Evolutionary conservation across 2,113 vertebrate genomes (phyloP).

Genomic region (Arizona elegans): DNA sequence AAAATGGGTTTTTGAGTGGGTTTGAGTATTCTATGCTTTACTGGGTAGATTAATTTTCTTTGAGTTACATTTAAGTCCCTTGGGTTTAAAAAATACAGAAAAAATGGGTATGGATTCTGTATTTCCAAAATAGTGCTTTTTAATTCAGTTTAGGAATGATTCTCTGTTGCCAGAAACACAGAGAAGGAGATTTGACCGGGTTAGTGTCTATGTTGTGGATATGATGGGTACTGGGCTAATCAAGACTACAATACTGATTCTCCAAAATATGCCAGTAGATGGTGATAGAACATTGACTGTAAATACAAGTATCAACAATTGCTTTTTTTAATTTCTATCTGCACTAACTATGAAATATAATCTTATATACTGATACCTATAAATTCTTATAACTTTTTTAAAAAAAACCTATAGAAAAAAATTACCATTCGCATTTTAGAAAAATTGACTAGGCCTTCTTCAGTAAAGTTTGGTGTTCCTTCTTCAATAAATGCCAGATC

Average conservation of each 20-base stretch:
- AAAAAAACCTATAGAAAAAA: neutral
- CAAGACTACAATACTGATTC: neutral
- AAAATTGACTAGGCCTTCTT: conserved; percentile 98
- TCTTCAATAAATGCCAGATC: conserved; percentile 98
- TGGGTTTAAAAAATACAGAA: neutral
- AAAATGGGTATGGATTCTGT: neutral
- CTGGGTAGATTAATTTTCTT: neutral
- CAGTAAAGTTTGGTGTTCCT: conserved; percentile 96
- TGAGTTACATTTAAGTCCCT: neutral
- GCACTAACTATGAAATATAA: neutral
- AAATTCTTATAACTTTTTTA: neutral
- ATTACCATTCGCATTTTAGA: conserved; percentile 99
- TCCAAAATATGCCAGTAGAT: conserved; percentile 33
- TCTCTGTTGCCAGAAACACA: neutral
- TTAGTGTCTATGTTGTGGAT: neutral
- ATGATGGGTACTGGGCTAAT: neutral
- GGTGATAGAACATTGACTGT: conserved; percentile 23
- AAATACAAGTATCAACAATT: neutral
- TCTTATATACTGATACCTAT: neutral
- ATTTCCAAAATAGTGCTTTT: neutral
- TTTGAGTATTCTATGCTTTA: neutral
- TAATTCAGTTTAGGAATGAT: neutral
- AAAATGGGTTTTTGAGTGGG: neutral
- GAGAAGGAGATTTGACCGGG: neutral
- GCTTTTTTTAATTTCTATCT: neutral